phyloP scores from a whole-genome alignment of 2,888 invertebrate genomes.

The Ochropleura plecta region DNA sequence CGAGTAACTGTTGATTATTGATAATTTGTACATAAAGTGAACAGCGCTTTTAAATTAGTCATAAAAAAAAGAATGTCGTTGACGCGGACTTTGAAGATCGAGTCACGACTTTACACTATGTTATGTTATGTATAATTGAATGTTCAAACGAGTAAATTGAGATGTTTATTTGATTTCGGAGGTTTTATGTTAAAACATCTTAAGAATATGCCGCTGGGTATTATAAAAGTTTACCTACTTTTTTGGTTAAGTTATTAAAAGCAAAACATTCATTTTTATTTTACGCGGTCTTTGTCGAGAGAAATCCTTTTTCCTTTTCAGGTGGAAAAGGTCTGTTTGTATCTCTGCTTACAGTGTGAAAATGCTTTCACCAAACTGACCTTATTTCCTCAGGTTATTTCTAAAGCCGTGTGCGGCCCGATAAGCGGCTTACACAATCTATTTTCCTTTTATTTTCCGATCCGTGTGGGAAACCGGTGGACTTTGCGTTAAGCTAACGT shows the following conservation, averaged over 20 bases:
- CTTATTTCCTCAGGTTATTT: slow-evolving; percentile 51
- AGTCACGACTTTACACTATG: slow-evolving; percentile 55
- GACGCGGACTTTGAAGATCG: slow-evolving; percentile 41
- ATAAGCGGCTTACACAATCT: slow-evolving; percentile 56
- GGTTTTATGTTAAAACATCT: slow-evolving; percentile 36
- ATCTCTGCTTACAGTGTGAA: slow-evolving; percentile 48
- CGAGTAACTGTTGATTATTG: slow-evolving; percentile 71
- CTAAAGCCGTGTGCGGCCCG: slow-evolving; percentile 32
- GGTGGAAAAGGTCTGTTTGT: slow-evolving; percentile 35
- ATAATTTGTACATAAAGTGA: slow-evolving; percentile 70
- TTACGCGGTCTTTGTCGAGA: slow-evolving; percentile 5
- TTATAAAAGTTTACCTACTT: slow-evolving; percentile 14
- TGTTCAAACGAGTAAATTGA: slow-evolving; percentile 48
- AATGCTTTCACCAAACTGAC: slow-evolving; percentile 46
- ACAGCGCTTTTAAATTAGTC: slow-evolving; percentile 60
- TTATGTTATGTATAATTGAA: slow-evolving; percentile 59
- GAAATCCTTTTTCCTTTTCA: slow-evolving; percentile 33
- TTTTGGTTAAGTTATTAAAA: slow-evolving; percentile 31
- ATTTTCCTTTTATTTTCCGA: slow-evolving; percentile 54
- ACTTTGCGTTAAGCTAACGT: slow-evolving; percentile 27
- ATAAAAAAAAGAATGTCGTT: slow-evolving; percentile 61
- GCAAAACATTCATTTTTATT: slow-evolving; percentile 12
- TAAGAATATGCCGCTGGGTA: slow-evolving; percentile 31
- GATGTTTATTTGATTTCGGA: slow-evolving; percentile 57
- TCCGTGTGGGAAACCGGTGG: slow-evolving; percentile 32